phyloP scores from a whole-genome alignment of 2,888 invertebrate species.

The Drosophila longiperda region DNA sequence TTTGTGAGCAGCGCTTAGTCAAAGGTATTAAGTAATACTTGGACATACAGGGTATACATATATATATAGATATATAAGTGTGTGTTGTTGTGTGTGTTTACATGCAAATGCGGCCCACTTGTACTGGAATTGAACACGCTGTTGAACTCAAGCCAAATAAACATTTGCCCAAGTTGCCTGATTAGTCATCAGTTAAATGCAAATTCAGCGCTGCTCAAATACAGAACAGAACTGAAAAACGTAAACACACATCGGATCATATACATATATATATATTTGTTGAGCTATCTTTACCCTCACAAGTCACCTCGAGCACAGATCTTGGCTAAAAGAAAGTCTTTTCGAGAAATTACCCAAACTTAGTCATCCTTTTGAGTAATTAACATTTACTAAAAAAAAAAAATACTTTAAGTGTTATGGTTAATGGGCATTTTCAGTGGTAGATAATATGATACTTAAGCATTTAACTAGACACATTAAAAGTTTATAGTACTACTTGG shows the following conservation, averaged over 20 bases:
- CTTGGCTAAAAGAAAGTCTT: conserved; percentile 21
- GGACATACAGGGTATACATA: conserved; percentile 23
- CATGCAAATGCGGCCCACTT: conserved; percentile 67
- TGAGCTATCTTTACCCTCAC: conserved; percentile 19
- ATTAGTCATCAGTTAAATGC: conserved; percentile 52
- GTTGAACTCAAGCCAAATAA: conserved; percentile 58
- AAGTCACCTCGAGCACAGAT: conserved; percentile 12
- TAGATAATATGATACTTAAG: neutral
- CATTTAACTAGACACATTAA: neutral
- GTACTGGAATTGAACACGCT: conserved; percentile 60
- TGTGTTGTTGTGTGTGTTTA: conserved; percentile 24
- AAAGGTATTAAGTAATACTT: conserved; percentile 77
- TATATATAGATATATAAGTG: conserved; percentile 2
- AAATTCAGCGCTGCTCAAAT: conserved; percentile 11
- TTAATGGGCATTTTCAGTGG: neutral
- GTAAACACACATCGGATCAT: conserved; percentile 9
- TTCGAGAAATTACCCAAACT: neutral
- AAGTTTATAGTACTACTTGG: neutral
- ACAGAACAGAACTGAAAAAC: conserved; percentile 8
- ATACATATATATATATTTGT: conserved; percentile 28
- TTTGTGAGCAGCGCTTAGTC: conserved; percentile 68
- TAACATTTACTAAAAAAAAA: neutral
- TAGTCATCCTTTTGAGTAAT: conserved; percentile 6
- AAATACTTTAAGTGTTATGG: neutral
- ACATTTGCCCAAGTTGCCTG: conserved; percentile 50